Percentiles rank a stretch among this genome's conserved stretches.
Evolutionary conservation across 2,888 invertebrate genomes (phyloP).

Genomic region (Lissonota sp.): DNA sequence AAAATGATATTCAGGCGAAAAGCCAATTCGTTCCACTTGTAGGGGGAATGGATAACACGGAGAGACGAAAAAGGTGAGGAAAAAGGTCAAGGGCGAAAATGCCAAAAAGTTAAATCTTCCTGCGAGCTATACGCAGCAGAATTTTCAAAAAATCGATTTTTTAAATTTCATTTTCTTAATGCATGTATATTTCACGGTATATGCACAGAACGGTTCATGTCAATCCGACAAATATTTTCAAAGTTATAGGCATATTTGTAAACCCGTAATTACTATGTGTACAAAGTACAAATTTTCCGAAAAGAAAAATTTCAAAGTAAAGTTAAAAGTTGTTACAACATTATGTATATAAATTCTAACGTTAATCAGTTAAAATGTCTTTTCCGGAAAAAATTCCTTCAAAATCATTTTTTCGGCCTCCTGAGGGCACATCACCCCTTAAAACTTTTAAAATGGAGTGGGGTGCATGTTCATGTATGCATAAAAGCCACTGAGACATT

Average conservation of each 20-base stretch:
- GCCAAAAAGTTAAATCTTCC: neutral
- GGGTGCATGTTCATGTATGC: neutral
- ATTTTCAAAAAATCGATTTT: no score
- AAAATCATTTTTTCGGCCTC: no score
- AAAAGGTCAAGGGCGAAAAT: neutral
- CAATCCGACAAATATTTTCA: no score
- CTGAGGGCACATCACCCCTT: neutral
- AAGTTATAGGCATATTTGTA: no score
- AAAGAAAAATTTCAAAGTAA: neutral
- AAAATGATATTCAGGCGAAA: constrained; percentile 2
- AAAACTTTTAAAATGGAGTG: neutral
- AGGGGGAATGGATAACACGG: neutral
- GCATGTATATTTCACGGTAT: no score
- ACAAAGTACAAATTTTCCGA: no score
- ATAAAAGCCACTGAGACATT: neutral
- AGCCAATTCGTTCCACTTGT: neutral
- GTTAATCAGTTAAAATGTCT: no score
- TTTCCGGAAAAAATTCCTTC: neutral
- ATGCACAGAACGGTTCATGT: no score
- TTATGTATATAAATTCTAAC: no score
- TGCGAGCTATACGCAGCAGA: neutral
- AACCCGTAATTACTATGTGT: no score
- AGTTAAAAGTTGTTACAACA: no score
- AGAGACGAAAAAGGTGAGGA: neutral
- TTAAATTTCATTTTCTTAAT: no score